phyloP scores from a whole-genome alignment of 2,797 vertebrate genomes.

The Mormyrops attenuatus region DNA sequence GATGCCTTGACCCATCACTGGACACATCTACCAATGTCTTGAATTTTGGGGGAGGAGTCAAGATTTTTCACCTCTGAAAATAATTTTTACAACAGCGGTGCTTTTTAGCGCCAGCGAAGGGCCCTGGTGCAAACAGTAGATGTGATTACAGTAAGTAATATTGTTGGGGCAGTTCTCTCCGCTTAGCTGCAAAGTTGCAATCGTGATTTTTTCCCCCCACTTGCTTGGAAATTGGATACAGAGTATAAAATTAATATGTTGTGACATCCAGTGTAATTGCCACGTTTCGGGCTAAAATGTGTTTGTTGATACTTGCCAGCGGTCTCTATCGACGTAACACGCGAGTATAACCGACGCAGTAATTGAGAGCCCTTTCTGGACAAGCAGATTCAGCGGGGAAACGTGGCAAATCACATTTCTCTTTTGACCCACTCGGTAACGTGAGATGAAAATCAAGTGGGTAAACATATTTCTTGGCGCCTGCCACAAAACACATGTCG shows the following conservation, averaged over 20 bases:
- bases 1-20: neutral
- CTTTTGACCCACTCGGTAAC: neutral
- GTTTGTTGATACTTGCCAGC: neutral
- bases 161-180: neutral
- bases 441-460: constrained; percentile 7
- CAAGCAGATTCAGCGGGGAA: neutral
- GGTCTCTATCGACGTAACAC: neutral
- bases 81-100: neutral
- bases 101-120: neutral
- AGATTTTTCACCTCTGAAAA: neutral
- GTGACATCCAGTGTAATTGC: constrained; percentile 1
- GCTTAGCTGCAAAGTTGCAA: neutral
- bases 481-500: neutral
- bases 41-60: neutral
- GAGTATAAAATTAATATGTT: constrained; percentile 11
- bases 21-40: neutral
- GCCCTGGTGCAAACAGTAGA: neutral
- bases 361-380: neutral
- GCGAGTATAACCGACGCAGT: neutral
- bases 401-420: neutral
- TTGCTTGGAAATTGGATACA: constrained; percentile 2
- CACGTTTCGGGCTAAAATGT: neutral
- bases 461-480: neutral
- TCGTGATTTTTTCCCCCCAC: neutral
- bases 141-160: neutral